These are phyloP conservation scores for Agapostemon virescens DNA, from an alignment of 2,888 invertebrate species.

Conservation along the genomic window DNA sequence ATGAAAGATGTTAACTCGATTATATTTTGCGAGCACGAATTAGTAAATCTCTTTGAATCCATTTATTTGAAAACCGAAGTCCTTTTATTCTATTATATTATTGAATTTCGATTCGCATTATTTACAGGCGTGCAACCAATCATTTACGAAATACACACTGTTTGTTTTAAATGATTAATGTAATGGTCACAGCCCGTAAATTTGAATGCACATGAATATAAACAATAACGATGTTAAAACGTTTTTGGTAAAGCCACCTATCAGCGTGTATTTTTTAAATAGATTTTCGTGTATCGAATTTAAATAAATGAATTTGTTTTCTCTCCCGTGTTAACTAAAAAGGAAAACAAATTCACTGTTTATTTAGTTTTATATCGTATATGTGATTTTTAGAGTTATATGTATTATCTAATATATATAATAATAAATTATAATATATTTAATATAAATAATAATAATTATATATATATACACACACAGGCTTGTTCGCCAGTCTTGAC, in stretches of 20 bases:
- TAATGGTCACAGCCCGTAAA: not conserved
- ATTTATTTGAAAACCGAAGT: not conserved
- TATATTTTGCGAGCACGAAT: not conserved
- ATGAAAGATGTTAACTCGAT: not conserved
- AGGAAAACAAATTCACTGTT: not conserved
- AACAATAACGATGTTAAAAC: constrained; percentile 1
- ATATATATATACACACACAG: no score
- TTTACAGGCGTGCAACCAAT: not conserved
- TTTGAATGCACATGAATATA: not conserved
- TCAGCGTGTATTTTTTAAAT: not conserved
- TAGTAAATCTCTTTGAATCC: not conserved
- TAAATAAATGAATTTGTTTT: not conserved
- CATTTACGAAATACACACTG: constrained; percentile 3
- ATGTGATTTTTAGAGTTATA: no score
- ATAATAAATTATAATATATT: no score
- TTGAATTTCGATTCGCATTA: not conserved
- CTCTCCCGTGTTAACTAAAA: not conserved
- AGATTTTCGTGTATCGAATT: not conserved
- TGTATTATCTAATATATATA: no score
- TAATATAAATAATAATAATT: no score
- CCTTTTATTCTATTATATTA: not conserved
- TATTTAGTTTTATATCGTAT: no score
- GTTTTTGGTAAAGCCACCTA: not conserved
- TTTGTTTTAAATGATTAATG: not conserved
- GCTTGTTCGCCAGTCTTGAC: no score